Conservation (phyloP, 1,140 invertebrate genomes). For the Drosophila tropicalis region DNA sequence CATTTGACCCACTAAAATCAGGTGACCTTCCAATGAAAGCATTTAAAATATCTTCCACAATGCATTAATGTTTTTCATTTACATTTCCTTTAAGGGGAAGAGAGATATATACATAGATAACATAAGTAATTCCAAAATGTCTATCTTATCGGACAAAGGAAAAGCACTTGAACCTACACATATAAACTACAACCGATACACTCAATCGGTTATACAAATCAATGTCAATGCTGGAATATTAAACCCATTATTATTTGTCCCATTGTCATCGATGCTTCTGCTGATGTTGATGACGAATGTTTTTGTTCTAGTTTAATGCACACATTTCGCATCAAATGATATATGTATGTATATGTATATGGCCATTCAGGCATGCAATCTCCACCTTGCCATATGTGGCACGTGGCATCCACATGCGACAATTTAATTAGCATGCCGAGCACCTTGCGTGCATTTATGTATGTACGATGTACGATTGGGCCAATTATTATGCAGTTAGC, state of each 20-base stretch:
- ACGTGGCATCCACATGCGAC: slow-evolving; percentile 72
- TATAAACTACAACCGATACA: background rate
- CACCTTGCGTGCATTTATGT: slow-evolving; percentile 46
- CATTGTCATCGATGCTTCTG: slow-evolving; percentile 25
- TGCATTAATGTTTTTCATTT: background rate
- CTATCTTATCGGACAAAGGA: slow-evolving; percentile 43
- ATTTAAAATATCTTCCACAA: background rate
- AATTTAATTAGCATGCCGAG: slow-evolving; percentile 62
- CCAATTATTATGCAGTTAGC: slow-evolving; percentile 35
- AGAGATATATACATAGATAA: background rate
- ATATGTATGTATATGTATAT: slow-evolving; percentile 53
- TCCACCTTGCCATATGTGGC: slow-evolving; percentile 30
- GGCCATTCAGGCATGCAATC: slow-evolving; percentile 57
- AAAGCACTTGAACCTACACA: slow-evolving; percentile 48
- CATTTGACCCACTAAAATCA: slow-evolving; percentile 17
- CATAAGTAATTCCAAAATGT: slow-evolving; percentile 24
- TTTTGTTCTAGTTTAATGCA: slow-evolving; percentile 66
- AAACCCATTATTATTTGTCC: background rate
- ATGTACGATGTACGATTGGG: background rate
- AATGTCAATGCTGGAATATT: slow-evolving; percentile 6
- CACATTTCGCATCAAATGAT: slow-evolving; percentile 36
- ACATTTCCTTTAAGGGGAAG: background rate
- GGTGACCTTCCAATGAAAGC: background rate
- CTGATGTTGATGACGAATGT: slow-evolving; percentile 14
- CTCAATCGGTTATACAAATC: background rate